These are phyloP conservation scores for Coracopsis vasa DNA, from an alignment of 2,113 vertebrate species.

Conservation along the genomic window DNA sequence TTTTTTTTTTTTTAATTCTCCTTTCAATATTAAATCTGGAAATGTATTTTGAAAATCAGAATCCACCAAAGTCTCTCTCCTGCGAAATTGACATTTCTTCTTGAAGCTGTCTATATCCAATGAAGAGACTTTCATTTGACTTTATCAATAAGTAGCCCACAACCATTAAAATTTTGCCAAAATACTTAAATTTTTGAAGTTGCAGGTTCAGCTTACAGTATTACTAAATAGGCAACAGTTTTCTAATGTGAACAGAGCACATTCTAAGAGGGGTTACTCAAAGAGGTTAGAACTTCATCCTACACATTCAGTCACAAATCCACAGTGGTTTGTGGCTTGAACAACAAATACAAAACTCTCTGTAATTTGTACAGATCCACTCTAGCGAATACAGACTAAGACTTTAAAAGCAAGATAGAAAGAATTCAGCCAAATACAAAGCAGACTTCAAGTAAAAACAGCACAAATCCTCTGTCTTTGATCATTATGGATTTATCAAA, in stretches of 20 bases:
- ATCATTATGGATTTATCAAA: neutral
- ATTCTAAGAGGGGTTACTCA: neutral
- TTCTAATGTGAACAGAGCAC: neutral
- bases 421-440: neutral
- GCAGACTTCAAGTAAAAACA: neutral
- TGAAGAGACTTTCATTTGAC: neutral
- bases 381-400: neutral
- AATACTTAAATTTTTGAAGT: neutral
- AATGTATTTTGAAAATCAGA: slow-evolving; percentile 30
- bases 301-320: neutral
- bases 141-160: neutral
- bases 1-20: neutral
- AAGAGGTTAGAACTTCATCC: neutral
- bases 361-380: neutral
- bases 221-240: neutral
- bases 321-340: neutral
- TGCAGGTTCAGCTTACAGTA: neutral
- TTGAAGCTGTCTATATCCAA: neutral
- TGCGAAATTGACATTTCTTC: neutral
- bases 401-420: neutral
- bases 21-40: neutral
- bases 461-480: neutral
- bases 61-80: neutral
- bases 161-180: neutral
- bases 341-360: neutral